Evolutionary conservation across 2,888 invertebrate species (phyloP).

Genomic region (Catotricha subobsoleta): DNA sequence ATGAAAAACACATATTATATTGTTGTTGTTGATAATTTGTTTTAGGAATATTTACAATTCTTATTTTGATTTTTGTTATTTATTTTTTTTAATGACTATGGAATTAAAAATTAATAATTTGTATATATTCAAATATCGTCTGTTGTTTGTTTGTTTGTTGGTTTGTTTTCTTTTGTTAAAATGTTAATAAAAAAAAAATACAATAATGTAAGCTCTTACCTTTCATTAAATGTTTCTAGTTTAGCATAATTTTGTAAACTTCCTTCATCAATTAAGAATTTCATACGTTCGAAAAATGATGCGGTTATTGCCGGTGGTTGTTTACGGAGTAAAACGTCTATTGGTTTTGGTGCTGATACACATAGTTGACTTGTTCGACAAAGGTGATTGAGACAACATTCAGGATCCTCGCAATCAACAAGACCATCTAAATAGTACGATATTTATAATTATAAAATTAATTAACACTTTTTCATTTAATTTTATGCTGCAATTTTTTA

Average conservation of each 20-base stretch:
- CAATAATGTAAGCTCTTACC: constrained; percentile 42
- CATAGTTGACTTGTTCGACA: constrained; percentile 81
- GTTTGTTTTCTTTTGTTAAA: no score
- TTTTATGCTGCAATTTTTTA: background rate
- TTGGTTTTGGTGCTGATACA: constrained; percentile 86
- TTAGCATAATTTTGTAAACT: constrained; percentile 96
- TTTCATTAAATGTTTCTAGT: constrained; percentile 90
- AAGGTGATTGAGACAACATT: constrained; percentile 73
- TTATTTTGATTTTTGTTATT: no score
- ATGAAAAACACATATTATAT: no score
- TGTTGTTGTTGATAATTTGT: no score
- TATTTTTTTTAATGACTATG: no score
- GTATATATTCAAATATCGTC: no score
- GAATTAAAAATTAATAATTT: no score
- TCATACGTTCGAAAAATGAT: constrained; percentile 95
- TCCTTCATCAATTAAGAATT: constrained; percentile 94
- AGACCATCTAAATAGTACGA: constrained; percentile 67
- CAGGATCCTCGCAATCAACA: constrained; percentile 94
- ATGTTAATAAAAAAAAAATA: no score
- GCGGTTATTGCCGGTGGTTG: constrained; percentile 94
- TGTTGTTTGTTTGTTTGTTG: no score
- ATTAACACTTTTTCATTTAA: background rate
- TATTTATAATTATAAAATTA: background rate
- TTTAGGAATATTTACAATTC: no score
- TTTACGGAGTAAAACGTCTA: constrained; percentile 84